phyloP scores from a whole-genome alignment of 2,113 vertebrate species.

The Phylloscopus trochilus region DNA sequence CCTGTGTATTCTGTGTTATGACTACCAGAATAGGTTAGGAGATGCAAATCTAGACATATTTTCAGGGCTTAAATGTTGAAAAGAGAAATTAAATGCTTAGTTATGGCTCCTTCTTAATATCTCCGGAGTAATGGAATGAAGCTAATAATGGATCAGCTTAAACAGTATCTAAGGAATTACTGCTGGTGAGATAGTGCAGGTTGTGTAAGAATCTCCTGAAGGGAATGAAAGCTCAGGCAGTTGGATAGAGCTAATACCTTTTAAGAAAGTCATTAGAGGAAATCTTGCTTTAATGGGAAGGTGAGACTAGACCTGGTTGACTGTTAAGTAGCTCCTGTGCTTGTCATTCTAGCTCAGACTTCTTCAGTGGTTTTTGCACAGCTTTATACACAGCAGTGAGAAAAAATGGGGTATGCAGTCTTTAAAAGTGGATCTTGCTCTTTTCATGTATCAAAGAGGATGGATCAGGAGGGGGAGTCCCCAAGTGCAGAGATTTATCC shows the following conservation, averaged over 20 bases:
- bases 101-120: background rate
- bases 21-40: background rate
- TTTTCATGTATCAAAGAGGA: background rate
- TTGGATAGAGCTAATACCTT: background rate
- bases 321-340: background rate
- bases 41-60: constrained; percentile 14
- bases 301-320: background rate
- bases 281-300: background rate
- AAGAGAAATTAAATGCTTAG: constrained; percentile 27
- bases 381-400: background rate
- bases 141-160: constrained; percentile 17
- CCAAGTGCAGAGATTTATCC: background rate
- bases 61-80: background rate
- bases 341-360: background rate
- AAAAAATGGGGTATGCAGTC: background rate
- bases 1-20: background rate
- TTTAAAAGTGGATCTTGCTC: background rate
- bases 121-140: background rate
- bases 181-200: background rate
- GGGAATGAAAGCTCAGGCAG: background rate
- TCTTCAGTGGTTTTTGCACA: background rate
- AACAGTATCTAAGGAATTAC: constrained; percentile 6
- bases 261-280: background rate
- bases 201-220: background rate
- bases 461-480: background rate